Evolutionary conservation across 2,888 invertebrate genomes (phyloP), one percentile per base, ranked within the genome.

Genomic region (Hanleya hanleyi): DNA sequence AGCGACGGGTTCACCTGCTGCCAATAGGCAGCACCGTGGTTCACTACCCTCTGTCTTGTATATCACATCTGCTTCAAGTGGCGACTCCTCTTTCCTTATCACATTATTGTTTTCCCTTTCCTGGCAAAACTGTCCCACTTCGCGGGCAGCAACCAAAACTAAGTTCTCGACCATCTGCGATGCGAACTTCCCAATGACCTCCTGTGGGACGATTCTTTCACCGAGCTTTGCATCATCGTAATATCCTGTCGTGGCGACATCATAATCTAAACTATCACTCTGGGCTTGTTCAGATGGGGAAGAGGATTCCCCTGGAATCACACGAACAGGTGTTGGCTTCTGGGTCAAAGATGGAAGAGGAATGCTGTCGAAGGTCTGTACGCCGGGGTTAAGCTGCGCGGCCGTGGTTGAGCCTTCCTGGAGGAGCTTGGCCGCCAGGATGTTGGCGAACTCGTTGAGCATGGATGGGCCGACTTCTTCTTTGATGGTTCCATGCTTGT

Each of bases 401-500:
- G 83, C 83, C 0, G 75, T 77, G n/a, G 71, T 69, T 12, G 86
- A 80, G 15, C 86, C 84, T 64, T 85, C 84, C 41, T 76, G 71
- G 67, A 87, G 69, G 67, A 81, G 69, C 26, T 70, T 66, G 29
- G 73, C 64, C 18, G 78, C 77, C 67, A 62, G 81, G 51, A 85
- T 69, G 50, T 75, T 79, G 12, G 84, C 87, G 79, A 83, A 87
- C 33, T 87, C 86, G 18, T 77, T 69, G 6, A 86, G 65, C 2
- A 73, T 64, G 3, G 80, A 65, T 3, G 79, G 70, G 26, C 81
- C 79, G 29, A 78, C 79, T 61, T 86, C 86, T 37, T 86, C 86
- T 69, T 87, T 84, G 51, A 85, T 87, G 5, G 86, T 85, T 1
- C 85, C 84, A 41, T 86, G 86, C 41, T 82, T 81, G 9, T 77